phyloP scores from a whole-genome alignment of 2,797 vertebrate genomes.

The Dipus sagitta region DNA sequence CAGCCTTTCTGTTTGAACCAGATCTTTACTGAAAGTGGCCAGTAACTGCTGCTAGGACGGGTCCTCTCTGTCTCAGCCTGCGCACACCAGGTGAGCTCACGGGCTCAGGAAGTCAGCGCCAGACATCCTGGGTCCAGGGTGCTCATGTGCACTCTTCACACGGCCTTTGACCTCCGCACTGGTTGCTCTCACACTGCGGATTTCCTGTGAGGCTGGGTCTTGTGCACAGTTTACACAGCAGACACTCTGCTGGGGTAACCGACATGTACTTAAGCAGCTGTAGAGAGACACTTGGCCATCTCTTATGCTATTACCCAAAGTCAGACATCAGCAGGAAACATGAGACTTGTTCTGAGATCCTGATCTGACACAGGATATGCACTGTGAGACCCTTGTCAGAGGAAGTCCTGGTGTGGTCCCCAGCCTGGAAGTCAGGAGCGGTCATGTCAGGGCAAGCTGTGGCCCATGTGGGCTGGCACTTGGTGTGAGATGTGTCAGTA shows the following conservation, averaged over 20 bases:
- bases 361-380: rapidly evolving
- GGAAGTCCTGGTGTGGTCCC: background rate
- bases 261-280: rapidly evolving
- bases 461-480: rapidly evolving
- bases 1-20: background rate
- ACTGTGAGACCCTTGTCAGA: rapidly evolving
- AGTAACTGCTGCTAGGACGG: rapidly evolving
- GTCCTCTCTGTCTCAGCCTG: background rate
- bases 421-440: too few relatives aligned
- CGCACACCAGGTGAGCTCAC: rapidly evolving
- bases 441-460: rapidly evolving
- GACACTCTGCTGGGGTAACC: background rate
- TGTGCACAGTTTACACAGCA: background rate
- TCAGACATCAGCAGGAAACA: background rate
- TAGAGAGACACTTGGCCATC: too few relatives aligned
- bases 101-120: background rate
- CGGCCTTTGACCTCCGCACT: background rate
- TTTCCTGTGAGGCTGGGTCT: rapidly evolving
- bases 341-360: rapidly evolving
- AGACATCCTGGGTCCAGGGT: background rate
- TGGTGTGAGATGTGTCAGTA: background rate
- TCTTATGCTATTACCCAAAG: background rate
- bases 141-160: rapidly evolving
- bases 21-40: background rate
- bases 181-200: rapidly evolving